Evolutionary conservation across 2,113 vertebrate genomes (phyloP).

Genomic region (Xenus cinereus): DNA sequence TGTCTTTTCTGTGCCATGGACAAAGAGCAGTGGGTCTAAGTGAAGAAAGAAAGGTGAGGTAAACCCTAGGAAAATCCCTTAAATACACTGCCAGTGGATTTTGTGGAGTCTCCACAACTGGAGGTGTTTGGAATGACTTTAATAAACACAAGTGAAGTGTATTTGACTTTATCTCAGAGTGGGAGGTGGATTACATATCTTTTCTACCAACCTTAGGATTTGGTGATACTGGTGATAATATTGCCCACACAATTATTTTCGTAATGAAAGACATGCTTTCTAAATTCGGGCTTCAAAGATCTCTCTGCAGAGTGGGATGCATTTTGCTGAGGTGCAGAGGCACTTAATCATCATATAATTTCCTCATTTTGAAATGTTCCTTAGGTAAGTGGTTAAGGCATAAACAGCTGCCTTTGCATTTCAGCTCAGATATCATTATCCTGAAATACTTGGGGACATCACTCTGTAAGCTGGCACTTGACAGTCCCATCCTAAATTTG

Average conservation of each 20-base stretch:
- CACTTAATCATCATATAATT: slow-evolving; percentile 8
- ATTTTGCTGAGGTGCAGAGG: not conserved
- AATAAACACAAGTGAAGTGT: not conserved
- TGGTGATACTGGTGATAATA: not conserved
- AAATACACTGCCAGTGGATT: not conserved
- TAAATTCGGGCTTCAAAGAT: not conserved
- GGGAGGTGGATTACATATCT: not conserved
- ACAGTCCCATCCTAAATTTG: slow-evolving; percentile 39
- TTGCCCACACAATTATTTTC: not conserved
- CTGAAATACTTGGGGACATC: slow-evolving; percentile 43
- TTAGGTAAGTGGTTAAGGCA: not conserved
- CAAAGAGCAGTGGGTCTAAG: not conserved
- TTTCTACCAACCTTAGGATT: not conserved
- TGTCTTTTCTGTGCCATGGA: not conserved
- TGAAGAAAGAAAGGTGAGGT: not conserved
- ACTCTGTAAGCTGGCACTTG: slow-evolving; percentile 52
- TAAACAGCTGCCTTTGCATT: slow-evolving; percentile 43
- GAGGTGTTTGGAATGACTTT: not conserved
- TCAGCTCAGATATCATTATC: not conserved
- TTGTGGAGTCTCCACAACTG: not conserved
- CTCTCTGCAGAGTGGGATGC: not conserved
- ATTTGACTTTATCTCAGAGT: not conserved
- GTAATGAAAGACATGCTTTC: not conserved
- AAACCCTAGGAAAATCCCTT: not conserved
- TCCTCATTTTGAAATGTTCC: slow-evolving; percentile 20